Conservation (phyloP, 1,140 invertebrate species). For the Pseudomyrmex pallidus region DNA sequence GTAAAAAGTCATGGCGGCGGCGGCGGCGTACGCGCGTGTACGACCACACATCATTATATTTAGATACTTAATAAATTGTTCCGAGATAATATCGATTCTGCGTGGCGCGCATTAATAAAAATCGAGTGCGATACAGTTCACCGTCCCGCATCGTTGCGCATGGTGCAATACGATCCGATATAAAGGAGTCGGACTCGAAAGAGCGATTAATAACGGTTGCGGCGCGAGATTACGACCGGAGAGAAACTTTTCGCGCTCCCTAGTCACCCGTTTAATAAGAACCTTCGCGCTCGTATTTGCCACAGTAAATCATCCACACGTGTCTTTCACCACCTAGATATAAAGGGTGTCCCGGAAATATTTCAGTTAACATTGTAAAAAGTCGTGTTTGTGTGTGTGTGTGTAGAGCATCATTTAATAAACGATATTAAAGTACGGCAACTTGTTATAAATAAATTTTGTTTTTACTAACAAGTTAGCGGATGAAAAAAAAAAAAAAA, state of each 20-base stretch:
- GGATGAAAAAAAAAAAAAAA: too few species aligned
- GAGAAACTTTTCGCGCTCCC: neutral
- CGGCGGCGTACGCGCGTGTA: neutral
- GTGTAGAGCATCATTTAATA: neutral
- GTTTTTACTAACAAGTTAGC: too few species aligned
- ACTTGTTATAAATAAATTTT: too few species aligned
- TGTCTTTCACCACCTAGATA: neutral
- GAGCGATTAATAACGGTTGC: constrained; percentile 31
- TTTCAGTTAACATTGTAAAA: neutral
- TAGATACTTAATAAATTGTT: constrained; percentile 59
- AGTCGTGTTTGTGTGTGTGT: neutral
- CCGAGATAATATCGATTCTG: constrained; percentile 42
- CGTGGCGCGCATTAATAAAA: constrained; percentile 56
- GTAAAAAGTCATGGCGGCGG: constrained; percentile 8
- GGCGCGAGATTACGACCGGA: neutral
- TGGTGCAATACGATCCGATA: constrained; percentile 26
- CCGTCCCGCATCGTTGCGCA: constrained; percentile 51
- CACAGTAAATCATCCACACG: neutral
- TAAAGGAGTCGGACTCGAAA: constrained; percentile 29
- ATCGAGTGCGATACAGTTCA: neutral
- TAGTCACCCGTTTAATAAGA: neutral
- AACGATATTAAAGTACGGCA: neutral
- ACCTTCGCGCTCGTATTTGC: neutral
- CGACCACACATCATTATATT: constrained; percentile 42
- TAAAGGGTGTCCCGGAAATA: neutral